Conservation (phyloP, 2,888 invertebrate species). For the Neoascia interrupta region DNA sequence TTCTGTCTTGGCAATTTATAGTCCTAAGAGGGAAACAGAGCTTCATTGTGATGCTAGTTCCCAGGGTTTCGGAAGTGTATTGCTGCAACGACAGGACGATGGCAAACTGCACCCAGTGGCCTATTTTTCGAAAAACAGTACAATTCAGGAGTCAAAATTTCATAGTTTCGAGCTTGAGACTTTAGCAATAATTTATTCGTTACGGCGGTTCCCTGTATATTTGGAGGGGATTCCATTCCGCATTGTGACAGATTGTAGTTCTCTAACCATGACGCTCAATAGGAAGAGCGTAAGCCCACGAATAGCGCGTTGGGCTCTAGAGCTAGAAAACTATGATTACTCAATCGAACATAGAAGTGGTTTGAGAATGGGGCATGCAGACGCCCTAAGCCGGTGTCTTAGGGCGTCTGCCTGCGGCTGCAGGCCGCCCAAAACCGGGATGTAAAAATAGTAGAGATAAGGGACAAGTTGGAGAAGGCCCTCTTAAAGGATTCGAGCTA, state of each 20-base stretch:
- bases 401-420: background rate
- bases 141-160: conserved; percentile 70
- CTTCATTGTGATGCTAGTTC: conserved; percentile 73
- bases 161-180: conserved; percentile 74
- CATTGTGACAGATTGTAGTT: conserved; percentile 72
- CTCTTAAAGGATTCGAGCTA: background rate
- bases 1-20: conserved; percentile 4
- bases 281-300: conserved; percentile 68
- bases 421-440: background rate
- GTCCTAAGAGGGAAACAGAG: conserved; percentile 70
- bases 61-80: conserved; percentile 71
- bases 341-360: conserved; percentile 51
- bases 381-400: conserved; percentile 71
- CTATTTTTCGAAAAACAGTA: conserved; percentile 72
- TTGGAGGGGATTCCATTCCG: conserved; percentile 70
- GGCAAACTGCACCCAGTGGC: conserved; percentile 72
- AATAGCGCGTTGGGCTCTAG: conserved; percentile 63
- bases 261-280: conserved; percentile 62
- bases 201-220: conserved; percentile 70
- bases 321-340: conserved; percentile 57
- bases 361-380: conserved; percentile 72
- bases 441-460: background rate
- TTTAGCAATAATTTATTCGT: conserved; percentile 70
- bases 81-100: conserved; percentile 69
- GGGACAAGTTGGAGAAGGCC: background rate